phyloP scores from a whole-genome alignment of 2,113 vertebrate species.

The Otolemur garnettii region DNA sequence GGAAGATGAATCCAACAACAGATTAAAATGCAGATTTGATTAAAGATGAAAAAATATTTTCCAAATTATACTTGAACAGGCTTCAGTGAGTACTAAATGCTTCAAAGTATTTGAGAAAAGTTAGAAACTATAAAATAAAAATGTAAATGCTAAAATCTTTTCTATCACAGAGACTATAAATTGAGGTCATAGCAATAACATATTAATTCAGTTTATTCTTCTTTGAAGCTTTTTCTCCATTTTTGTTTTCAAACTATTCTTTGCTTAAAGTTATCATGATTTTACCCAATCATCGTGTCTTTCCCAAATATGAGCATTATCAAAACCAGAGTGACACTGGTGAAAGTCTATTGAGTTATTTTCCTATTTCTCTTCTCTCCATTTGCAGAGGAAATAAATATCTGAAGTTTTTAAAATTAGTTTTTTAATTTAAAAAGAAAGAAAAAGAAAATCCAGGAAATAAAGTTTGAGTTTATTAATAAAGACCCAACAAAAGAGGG shows the following conservation, averaged over 20 bases:
- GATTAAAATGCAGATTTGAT: slow-evolving; percentile 32
- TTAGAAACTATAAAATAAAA: slow-evolving; percentile 36
- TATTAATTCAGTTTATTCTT: background rate
- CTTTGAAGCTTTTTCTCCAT: background rate
- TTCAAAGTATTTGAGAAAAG: slow-evolving; percentile 9
- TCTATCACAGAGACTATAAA: background rate
- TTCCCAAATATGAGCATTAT: slow-evolving; percentile 2
- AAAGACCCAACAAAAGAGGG: background rate
- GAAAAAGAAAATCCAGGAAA: background rate
- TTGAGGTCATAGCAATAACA: background rate
- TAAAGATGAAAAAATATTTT: background rate
- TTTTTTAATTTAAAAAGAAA: slow-evolving; percentile 53
- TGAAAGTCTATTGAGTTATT: background rate
- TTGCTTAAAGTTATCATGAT: background rate
- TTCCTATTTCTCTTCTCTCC: slow-evolving; percentile 17
- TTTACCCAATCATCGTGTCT: background rate
- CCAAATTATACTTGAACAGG: background rate
- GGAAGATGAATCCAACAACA: background rate
- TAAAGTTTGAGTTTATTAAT: background rate
- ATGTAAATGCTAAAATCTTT: slow-evolving; percentile 32
- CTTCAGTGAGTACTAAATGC: slow-evolving; percentile 29
- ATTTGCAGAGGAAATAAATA: slow-evolving; percentile 6
- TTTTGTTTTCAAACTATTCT: slow-evolving; percentile 48
- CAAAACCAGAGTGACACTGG: background rate
- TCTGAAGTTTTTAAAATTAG: background rate